phyloP scores from a whole-genome alignment of 2,888 invertebrate species.

The Dryocosmus kuriphilus region DNA sequence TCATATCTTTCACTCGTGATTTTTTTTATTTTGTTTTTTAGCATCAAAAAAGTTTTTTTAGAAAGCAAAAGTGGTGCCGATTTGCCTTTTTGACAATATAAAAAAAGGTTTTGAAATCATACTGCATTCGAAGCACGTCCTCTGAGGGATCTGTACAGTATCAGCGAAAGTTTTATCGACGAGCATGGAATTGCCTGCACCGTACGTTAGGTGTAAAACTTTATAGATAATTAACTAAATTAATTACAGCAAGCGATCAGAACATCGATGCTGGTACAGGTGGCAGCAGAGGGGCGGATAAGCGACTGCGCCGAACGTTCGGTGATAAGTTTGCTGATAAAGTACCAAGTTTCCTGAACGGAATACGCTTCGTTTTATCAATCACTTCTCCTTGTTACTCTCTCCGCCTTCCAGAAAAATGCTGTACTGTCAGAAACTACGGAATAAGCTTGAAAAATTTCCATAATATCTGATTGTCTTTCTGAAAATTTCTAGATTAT shows the following conservation, averaged over 20 bases:
- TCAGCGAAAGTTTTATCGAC: slow-evolving; percentile 26
- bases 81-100: no score
- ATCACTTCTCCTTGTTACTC: slow-evolving; percentile 56
- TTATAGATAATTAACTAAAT: slow-evolving; percentile 68
- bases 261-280: slow-evolving; percentile 58
- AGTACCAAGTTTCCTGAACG: slow-evolving; percentile 62
- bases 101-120: no score
- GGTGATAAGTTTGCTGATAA: slow-evolving; percentile 67
- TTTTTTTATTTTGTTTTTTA: no score
- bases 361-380: slow-evolving; percentile 61
- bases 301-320: slow-evolving; percentile 55
- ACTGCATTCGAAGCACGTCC: neutral
- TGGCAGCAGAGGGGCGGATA: slow-evolving; percentile 50
- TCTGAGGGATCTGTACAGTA: neutral
- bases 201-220: slow-evolving; percentile 57
- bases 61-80: no score
- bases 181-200: slow-evolving; percentile 33
- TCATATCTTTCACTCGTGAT: no score
- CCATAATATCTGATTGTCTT: neutral
- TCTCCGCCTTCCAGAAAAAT: neutral
- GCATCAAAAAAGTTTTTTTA: no score
- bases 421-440: neutral
- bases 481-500: neutral
- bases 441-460: neutral
- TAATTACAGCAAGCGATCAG: slow-evolving; percentile 63